phyloP scores from a whole-genome alignment of 2,113 vertebrate genomes.

The Chiloscyllium plagiosum region DNA sequence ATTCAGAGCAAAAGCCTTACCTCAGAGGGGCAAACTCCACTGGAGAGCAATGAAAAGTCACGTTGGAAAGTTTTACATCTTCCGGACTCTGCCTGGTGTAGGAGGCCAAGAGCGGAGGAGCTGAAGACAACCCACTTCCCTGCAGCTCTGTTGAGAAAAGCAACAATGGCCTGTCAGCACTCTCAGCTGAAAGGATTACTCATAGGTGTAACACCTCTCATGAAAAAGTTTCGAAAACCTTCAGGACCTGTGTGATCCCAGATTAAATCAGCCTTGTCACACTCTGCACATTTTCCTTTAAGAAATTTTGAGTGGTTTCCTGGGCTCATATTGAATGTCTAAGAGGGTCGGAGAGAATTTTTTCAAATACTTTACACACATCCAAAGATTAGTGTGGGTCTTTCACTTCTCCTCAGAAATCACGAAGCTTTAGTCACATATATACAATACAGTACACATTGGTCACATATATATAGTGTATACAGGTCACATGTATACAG shows the following conservation, averaged over 20 bases:
- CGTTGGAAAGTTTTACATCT: slow-evolving; percentile 52
- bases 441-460: background rate
- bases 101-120: slow-evolving; percentile 57
- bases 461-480: background rate
- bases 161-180: slow-evolving; percentile 35
- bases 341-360: background rate
- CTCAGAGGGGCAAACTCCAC: slow-evolving; percentile 72
- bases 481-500: too few relatives aligned
- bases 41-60: slow-evolving; percentile 62
- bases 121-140: slow-evolving; percentile 64
- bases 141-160: slow-evolving; percentile 60
- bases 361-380: background rate
- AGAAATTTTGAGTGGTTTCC: background rate
- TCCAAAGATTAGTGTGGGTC: background rate
- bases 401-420: background rate
- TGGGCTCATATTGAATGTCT: background rate
- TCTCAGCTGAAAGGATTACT: background rate
- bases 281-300: background rate
- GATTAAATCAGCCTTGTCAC: background rate
- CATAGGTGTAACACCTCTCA: background rate
- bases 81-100: slow-evolving; percentile 42
- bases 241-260: background rate
- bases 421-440: background rate
- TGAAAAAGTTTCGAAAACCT: background rate
- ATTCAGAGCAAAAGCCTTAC: slow-evolving; percentile 50